Evolutionary conservation across 2,888 invertebrate genomes (phyloP), one percentile per base, ranked within the genome.

Genomic region (Trissoscelio sp.): DNA sequence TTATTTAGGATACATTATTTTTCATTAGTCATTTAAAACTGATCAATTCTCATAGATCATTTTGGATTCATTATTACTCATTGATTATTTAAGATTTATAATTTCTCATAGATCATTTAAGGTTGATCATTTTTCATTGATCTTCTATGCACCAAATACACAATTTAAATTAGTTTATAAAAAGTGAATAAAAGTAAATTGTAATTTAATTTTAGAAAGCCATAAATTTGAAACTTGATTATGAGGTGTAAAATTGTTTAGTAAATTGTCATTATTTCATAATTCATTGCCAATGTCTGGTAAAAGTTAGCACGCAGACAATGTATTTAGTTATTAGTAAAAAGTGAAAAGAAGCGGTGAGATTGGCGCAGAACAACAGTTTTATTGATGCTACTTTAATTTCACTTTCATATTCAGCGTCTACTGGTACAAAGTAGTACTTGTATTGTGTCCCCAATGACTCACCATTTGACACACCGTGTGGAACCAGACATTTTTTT

Each of bases 351-450:
- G 64, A 14, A 28, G n/a, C 51, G 24, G 42, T 24, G 72, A 31
- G 70, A 51, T 31, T 58, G 72, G 11, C 46, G 31, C 20, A 31
- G 14, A 62, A 57, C 24, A 34, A 48, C 42, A 57, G 9, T 57
- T 67, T 75, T 67, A 67, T 75, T 66, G 75, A 75, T 58, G 75
- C 39, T 12, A 51, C 37, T 51, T 66, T 58, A 58, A 75, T 75
- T 75, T 75, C 75, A 75, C 75, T 75, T 75, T 75, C 75, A 34
- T 75, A 67, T 67, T 58, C 55, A 42, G 22, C 12, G 62, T 37
- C 16, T 62, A 11, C 28, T 39, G 28, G 57, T 18, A 44, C 34
- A 44, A 46, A 75, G 48, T 51, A 34, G 53, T 42, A 46, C 51
- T 62, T 12, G 55, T 18, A 74, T 74, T 74, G 74, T 74, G 74